Evolutionary conservation across 1,140 invertebrate species (phyloP), one percentile per base, ranked within the genome.

Genomic region (Solen grandis): DNA sequence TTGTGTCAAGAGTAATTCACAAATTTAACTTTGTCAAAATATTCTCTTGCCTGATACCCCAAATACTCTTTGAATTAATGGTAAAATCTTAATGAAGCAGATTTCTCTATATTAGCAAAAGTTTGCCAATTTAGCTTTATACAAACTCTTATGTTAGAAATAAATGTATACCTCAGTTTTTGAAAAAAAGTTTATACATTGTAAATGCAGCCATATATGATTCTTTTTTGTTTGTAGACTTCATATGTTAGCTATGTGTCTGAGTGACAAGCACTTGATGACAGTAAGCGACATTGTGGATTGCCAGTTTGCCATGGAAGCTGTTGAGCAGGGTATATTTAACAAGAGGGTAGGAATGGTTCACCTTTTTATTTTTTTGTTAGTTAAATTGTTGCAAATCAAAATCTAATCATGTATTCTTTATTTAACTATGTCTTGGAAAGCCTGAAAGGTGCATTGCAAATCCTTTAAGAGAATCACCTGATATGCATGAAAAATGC

Each of bases 141-240:
- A n/a, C n/a, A n/a, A n/a, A n/a, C n/a, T n/a, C n/a, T n/a, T n/a
- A n/a, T n/a, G n/a, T n/a, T n/a, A n/a, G n/a, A n/a, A n/a, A n/a
- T n/a, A n/a, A n/a, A n/a, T n/a, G n/a, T n/a, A n/a, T n/a, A n/a
- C n/a, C n/a, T n/a, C n/a, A n/a, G n/a, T n/a, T n/a, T n/a, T n/a
- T n/a, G n/a, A n/a, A n/a, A n/a, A n/a, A n/a, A n/a, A n/a, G n/a
- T n/a, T n/a, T n/a, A n/a, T n/a, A n/a, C n/a, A n/a, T n/a, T n/a
- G n/a, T n/a, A n/a, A n/a, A n/a, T n/a, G n/a, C n/a, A n/a, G n/a
- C n/a, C n/a, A n/a, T n/a, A n/a, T n/a, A n/a, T n/a, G n/a, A n/a
- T n/a, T n/a, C n/a, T n/a, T n/a, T n/a, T 63, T 59, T 27, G 25
- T 62, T 57, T 70, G 41, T 25, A 70, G 68, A 25, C 50, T 70